phyloP scores from a whole-genome alignment of 2,113 vertebrate species.

The Sisor rabdophorus region DNA sequence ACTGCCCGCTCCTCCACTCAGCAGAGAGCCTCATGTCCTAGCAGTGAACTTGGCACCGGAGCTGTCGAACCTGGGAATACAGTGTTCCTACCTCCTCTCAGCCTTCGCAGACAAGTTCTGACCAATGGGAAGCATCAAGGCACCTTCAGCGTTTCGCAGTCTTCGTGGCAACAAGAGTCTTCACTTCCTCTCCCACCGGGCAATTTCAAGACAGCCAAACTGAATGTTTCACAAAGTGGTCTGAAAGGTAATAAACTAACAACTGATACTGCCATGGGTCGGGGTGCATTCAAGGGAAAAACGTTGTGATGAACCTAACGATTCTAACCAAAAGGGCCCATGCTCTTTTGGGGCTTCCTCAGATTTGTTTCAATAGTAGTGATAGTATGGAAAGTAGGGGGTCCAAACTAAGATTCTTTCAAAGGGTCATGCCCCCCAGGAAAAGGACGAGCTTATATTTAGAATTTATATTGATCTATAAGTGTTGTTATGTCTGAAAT shows the following conservation, averaged over 20 bases:
- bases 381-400: no score
- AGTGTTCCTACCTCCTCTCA: slow-evolving; percentile 58
- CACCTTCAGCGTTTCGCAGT: slow-evolving; percentile 39
- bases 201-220: slow-evolving; percentile 26
- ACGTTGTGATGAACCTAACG: no score
- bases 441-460: slow-evolving; percentile 23
- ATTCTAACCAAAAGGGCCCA: no score
- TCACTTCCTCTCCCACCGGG: slow-evolving; percentile 32
- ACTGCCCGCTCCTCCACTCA: slow-evolving; percentile 42
- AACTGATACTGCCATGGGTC: background rate
- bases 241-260: slow-evolving; percentile 55
- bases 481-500: slow-evolving; percentile 9
- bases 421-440: no score
- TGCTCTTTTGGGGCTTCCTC: no score
- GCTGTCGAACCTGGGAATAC: slow-evolving; percentile 40
- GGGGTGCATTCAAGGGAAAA: no score
- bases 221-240: slow-evolving; percentile 45
- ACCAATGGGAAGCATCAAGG: slow-evolving; percentile 59
- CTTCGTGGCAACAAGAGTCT: slow-evolving; percentile 36
- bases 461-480: slow-evolving; percentile 24
- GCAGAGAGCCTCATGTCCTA: slow-evolving; percentile 1
- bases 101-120: slow-evolving; percentile 64
- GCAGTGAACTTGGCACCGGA: slow-evolving; percentile 25
- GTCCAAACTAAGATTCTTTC: no score
- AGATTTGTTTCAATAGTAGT: no score